Evolutionary conservation across 1,140 invertebrate species (phyloP), one percentile per base, ranked within the genome.

Genomic region (Drosophila kanapiae): DNA sequence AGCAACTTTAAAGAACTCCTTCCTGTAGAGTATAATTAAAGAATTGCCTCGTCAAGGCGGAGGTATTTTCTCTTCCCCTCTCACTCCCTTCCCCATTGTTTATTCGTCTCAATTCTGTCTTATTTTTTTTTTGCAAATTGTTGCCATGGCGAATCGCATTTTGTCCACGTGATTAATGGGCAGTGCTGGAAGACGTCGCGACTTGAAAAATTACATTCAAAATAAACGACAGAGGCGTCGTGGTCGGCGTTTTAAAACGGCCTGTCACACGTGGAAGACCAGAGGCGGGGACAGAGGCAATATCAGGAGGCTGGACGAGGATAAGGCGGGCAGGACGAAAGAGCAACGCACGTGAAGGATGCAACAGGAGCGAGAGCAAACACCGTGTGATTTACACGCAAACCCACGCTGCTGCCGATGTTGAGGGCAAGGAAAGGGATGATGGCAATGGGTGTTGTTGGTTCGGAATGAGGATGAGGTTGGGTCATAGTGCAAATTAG

Each of bases 361-460:
- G 85, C 85, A 90, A 90, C 85, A 90, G 85, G 81, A 82, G 83
- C 68, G 42, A 69, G 69, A 88, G 78, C 68, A 85, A 91, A 90
- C 77, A 83, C 82, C 85, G 81, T 85, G 85, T 85, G 85, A 90
- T 90, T 90, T 90, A 90, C 85, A 90, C 85, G 75, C 85, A 84
- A 56, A 74, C 75, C 61, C 58, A 47, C 23, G 57, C 27, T 9
- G 18, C 53, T 56, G 53, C 38, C 38, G 60, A 61, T 33, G 29
- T 40, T 33, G 48, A 31, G 42, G 14, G n/a, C 16, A 35, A 35
- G 72, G 23, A 35, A 27, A 31, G 37, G 53, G 53, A 56, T 38
- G 35, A 38, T 16, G 47, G 58, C 4, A 18, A 4, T n/a, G 37
- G 31, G 29, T 11, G 18, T n/a, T 23, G 1, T 23, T 23, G 23